phyloP scores from a whole-genome alignment of 1,140 invertebrate genomes.

The Solen grandis region DNA sequence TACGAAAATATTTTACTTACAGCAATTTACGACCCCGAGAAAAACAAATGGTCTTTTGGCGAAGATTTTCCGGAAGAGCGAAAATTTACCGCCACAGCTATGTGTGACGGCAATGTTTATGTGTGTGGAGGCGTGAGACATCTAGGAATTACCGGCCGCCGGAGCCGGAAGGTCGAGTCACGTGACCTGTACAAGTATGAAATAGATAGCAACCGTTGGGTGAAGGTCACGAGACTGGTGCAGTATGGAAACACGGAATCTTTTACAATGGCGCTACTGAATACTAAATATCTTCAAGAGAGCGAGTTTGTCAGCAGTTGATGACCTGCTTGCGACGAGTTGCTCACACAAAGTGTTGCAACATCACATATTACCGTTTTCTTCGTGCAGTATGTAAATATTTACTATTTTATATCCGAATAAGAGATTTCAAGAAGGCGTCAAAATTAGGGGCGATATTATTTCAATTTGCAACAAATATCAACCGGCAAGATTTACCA shows the following conservation, averaged over 20 bases:
- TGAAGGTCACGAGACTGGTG: slow-evolving; percentile 61
- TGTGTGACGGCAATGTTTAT: slow-evolving; percentile 61
- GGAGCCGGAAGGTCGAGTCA: slow-evolving; percentile 61
- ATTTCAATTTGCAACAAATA: too few relatives aligned
- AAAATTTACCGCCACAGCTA: slow-evolving; percentile 57
- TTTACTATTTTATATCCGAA: too few relatives aligned
- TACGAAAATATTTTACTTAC: slow-evolving; percentile 63
- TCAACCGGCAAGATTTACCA: too few relatives aligned
- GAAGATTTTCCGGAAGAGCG: slow-evolving; percentile 72
- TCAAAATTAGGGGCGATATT: too few relatives aligned
- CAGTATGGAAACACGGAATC: slow-evolving; percentile 64
- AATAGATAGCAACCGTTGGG: slow-evolving; percentile 61
- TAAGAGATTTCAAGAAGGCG: too few relatives aligned
- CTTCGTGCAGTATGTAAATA: too few relatives aligned
- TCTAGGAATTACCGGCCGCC: slow-evolving; percentile 50
- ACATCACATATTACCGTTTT: too few relatives aligned
- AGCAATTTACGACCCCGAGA: slow-evolving; percentile 68
- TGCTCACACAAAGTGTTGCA: too few relatives aligned
- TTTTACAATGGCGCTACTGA: slow-evolving; percentile 62
- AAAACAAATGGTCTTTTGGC: slow-evolving; percentile 68
- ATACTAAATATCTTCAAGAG: slow-evolving; percentile 65
- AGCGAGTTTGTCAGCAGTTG: slow-evolving; percentile 68
- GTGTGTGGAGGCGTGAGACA: slow-evolving; percentile 68
- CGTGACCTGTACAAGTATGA: slow-evolving; percentile 72
- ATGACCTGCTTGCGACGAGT: too few relatives aligned